phyloP scores from a whole-genome alignment of 2,888 invertebrate genomes.

The Nomada fucata region DNA sequence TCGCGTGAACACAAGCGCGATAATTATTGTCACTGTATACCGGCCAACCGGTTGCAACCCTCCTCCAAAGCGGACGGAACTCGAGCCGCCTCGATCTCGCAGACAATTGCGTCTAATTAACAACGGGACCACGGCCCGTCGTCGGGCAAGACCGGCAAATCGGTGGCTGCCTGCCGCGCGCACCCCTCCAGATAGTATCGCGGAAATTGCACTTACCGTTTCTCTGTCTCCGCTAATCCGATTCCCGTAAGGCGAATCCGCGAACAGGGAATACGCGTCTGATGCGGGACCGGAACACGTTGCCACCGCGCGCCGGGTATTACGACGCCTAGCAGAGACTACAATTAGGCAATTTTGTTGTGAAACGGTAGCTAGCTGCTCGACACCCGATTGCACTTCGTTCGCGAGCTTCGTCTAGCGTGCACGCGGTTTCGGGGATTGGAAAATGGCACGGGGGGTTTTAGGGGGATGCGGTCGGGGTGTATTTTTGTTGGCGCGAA shows the following conservation, averaged over 20 bases:
- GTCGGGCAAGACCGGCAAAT: conserved; percentile 57
- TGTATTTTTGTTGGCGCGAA: background rate
- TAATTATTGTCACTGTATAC: conserved; percentile 62
- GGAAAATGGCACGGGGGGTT: background rate
- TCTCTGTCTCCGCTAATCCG: conserved; percentile 67
- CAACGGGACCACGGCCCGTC: conserved; percentile 44
- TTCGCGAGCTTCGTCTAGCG: background rate
- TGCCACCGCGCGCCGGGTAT: conserved; percentile 10
- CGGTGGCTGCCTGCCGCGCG: conserved; percentile 33
- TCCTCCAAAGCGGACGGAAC: conserved; percentile 8
- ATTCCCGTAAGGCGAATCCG: conserved; percentile 51
- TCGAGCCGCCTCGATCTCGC: conserved; percentile 57
- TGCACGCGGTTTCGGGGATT: background rate
- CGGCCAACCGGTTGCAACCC: conserved; percentile 60
- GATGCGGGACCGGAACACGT: conserved; percentile 20
- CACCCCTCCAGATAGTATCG: conserved; percentile 61
- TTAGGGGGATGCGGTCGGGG: too few relatives aligned
- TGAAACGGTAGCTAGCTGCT: background rate
- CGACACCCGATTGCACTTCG: conserved; percentile 39
- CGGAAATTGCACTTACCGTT: conserved; percentile 73
- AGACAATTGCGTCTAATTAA: conserved; percentile 73
- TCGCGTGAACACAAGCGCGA: conserved; percentile 62
- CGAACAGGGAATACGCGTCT: conserved; percentile 18
- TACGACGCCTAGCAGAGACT: conserved; percentile 25
- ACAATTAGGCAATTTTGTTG: conserved; percentile 29